These are phyloP conservation scores for Deilephila elpenor DNA, from an alignment of 2,888 invertebrate genomes.

Conservation along the genomic window DNA sequence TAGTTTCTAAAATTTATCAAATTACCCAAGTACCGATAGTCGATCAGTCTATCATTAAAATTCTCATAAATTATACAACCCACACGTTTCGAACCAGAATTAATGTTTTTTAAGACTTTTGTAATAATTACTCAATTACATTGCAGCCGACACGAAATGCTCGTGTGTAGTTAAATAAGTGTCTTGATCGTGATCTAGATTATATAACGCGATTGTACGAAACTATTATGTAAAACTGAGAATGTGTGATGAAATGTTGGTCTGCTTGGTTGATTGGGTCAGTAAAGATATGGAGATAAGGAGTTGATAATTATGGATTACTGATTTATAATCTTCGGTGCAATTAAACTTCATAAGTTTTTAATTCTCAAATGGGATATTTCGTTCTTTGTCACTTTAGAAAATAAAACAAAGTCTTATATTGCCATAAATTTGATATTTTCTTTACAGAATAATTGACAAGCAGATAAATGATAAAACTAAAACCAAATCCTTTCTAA, in stretches of 20 bases:
- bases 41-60: neutral
- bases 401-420: no score
- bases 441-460: no score
- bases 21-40: neutral
- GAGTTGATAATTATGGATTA: neutral
- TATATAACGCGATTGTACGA: slow-evolving; percentile 42
- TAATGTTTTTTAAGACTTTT: neutral
- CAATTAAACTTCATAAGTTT: neutral
- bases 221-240: slow-evolving; percentile 28
- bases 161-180: slow-evolving; percentile 47
- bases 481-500: no score
- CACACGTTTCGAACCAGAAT: neutral
- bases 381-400: no score
- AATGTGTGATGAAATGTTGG: slow-evolving; percentile 34
- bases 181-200: slow-evolving; percentile 53
- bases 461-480: no score
- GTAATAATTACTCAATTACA: slow-evolving; percentile 45
- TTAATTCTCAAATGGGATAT: no score
- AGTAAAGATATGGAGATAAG: neutral
- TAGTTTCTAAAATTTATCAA: neutral
- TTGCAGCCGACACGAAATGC: slow-evolving; percentile 37
- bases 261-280: slow-evolving; percentile 3
- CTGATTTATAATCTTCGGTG: neutral
- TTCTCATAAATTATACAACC: neutral
- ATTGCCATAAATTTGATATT: no score